Base-by-base conservation (phyloP, 2,888 invertebrate species). In the Erannis defoliaria region DNA sequence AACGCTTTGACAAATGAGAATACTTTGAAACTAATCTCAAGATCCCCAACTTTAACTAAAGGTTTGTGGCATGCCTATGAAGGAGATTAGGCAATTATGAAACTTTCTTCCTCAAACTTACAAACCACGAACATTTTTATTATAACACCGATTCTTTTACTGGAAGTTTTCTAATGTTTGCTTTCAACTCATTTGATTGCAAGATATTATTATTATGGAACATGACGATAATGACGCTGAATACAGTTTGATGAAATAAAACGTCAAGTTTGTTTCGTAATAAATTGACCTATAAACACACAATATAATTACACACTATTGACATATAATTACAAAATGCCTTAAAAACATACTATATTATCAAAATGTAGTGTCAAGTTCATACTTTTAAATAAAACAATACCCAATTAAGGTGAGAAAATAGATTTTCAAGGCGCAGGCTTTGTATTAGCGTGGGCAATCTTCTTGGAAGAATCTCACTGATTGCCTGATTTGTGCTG, bases 21-120 rank as follows among this genome's bases (percentile, higher is more conserved):
- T 79, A 76, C 71, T 82, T 75, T 59, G 65, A 68, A 86, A 86
- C 81, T 84, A 83, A 84, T 82, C 78, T 78, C 60, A 74, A 74
- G 73, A 78, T 78, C 75, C 76, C 76, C 76, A 81, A 82, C 77
- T 83, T 82, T 78, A 80, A 79, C 78, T 77, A 76, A 60, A 54
- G 45, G 46, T 35, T 50, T 45, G 18, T 26, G 23, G 18, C 26
- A 29, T 26, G 38, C 35, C 43, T 43, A 19, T 4, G 19, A 49
- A 49, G 19, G n/a, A 42, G 16, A 53, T 49, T 49, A 14, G 29
- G 9, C 8, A n/a, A 21, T 42, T 18, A 18, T 14, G 3, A 6
- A 21, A 26, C n/a, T 23, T 43, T n/a, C 19, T 38, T 3, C 35
- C 5, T n/a, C 2, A 37, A 37, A 37, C 8, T 37, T n/a, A n/a